Percentiles rank a stretch among this genome's conserved stretches.
Conservation (phyloP, 1,140 invertebrate species). For the Tenebrio molitor region DNA sequence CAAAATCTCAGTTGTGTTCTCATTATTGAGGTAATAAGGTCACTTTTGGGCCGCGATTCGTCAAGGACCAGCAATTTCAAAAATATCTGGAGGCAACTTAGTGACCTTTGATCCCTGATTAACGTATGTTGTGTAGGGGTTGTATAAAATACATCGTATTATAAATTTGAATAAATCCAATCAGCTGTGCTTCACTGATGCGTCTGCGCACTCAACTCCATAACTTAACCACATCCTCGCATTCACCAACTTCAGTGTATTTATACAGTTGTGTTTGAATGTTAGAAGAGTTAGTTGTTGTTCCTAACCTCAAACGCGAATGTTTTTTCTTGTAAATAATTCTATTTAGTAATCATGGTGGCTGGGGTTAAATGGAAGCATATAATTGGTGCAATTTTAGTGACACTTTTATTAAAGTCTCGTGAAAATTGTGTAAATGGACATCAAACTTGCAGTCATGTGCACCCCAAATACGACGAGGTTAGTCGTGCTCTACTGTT, state of each 20-base stretch:
- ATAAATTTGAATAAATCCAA: background rate
- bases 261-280: conserved; percentile 9
- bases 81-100: too few species aligned
- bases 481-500: conserved; percentile 41
- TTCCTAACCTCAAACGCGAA: conserved; percentile 34
- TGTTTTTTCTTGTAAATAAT: conserved; percentile 24
- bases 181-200: background rate
- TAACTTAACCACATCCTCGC: conserved; percentile 15
- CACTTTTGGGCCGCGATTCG: too few species aligned
- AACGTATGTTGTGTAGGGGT: too few species aligned
- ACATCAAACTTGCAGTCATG: conserved; percentile 51
- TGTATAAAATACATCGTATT: too few species aligned
- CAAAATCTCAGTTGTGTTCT: too few species aligned
- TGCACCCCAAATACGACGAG: conserved; percentile 55
- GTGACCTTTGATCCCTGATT: too few species aligned
- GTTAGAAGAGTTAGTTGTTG: background rate
- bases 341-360: conserved; percentile 36
- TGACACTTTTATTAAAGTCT: conserved; percentile 6
- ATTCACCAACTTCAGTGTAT: conserved; percentile 3
- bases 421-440: conserved; percentile 3
- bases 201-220: conserved; percentile 10
- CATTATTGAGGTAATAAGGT: too few species aligned
- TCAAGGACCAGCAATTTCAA: too few species aligned
- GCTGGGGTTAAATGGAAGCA: conserved; percentile 41
- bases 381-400: conserved; percentile 27